Evolutionary conservation across 2,113 vertebrate species (phyloP), one percentile per base, ranked within the genome.

Genomic region (Canis aureus): DNA sequence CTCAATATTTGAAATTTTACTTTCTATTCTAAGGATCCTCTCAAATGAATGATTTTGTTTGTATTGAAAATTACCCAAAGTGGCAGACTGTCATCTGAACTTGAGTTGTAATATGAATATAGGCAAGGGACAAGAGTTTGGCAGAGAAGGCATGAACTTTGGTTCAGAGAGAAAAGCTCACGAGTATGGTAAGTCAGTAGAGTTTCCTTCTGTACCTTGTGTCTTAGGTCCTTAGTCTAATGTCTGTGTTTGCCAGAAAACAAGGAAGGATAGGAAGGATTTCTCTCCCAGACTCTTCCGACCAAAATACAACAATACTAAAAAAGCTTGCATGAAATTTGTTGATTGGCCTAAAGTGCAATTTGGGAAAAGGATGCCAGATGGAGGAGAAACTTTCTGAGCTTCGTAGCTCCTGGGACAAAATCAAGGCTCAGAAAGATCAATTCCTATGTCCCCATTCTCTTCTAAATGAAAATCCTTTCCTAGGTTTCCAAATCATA

Each of bases 151-250:
- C 79, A 1, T 16, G 60, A n/a, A 15, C 25, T 71, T 12, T 1
- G 15, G 60, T 25, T 59, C 43, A 59, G 51, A 66, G 13, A 57
- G 19, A 67, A 84, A 79, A 59, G 25, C 27, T 79, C 20, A 3
- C 0, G 0, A 69, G 3, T 71, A 27, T 60, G 38, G 22, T 38
- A 51, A 49, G 8, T 43, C 43, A 3, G 13, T 1, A 3, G 49
- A 23, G 17, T 66, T 53, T 16, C 22, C 8, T 81, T 80, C 85
- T 16, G 9, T 5, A 17, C 2, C 2, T 49, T 57, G 11, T 35
- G 25, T 62, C 43, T n/a, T 90, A 69, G 49, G 29, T 38, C 11
- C 20, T 0, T 17, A 25, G 3, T n/a, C 7, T 19, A 27, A 57
- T 17, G 27, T 22, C 23, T 43, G 5, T n/a, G 80, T 29, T 29